phyloP scores from a whole-genome alignment of 2,888 invertebrate genomes.

The Noctuana brunneofusca region DNA sequence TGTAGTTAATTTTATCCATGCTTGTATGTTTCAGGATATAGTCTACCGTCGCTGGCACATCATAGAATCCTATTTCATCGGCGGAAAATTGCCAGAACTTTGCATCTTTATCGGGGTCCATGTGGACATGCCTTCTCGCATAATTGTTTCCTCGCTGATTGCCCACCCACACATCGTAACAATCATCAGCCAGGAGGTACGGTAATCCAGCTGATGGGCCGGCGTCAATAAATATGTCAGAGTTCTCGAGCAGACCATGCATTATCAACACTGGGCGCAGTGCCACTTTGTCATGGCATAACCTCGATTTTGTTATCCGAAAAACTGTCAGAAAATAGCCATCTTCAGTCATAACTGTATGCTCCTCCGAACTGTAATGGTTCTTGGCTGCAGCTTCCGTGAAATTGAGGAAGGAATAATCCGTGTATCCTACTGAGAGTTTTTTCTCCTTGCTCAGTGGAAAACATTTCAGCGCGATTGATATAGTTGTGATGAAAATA shows the following conservation, averaged over 20 bases:
- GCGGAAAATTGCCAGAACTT: constrained; percentile 83
- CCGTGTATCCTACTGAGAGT: neutral
- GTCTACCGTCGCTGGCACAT: constrained; percentile 85
- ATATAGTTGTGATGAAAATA: neutral
- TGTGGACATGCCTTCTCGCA: constrained; percentile 74
- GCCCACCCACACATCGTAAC: constrained; percentile 56
- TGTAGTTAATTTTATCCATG: constrained; percentile 81
- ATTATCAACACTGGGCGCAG: constrained; percentile 58
- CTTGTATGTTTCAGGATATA: constrained; percentile 68
- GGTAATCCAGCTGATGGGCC: constrained; percentile 55
- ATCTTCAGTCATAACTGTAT: constrained; percentile 59
- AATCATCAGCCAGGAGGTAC: constrained; percentile 48
- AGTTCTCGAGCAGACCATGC: constrained; percentile 64
- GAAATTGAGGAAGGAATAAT: constrained; percentile 47
- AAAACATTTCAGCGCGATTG: constrained; percentile 1
- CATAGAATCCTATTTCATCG: constrained; percentile 88
- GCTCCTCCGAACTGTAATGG: constrained; percentile 54
- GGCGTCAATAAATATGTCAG: constrained; percentile 62
- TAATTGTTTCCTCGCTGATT: constrained; percentile 70
- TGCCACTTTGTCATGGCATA: constrained; percentile 44
- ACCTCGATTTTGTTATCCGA: constrained; percentile 48
- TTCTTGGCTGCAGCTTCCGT: constrained; percentile 46
- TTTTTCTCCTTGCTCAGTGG: constrained; percentile 4
- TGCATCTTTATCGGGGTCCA: constrained; percentile 57
- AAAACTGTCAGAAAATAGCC: constrained; percentile 62